Evolutionary conservation across 2,113 vertebrate species (phyloP).

Genomic region (Trematomus loennbergii): DNA sequence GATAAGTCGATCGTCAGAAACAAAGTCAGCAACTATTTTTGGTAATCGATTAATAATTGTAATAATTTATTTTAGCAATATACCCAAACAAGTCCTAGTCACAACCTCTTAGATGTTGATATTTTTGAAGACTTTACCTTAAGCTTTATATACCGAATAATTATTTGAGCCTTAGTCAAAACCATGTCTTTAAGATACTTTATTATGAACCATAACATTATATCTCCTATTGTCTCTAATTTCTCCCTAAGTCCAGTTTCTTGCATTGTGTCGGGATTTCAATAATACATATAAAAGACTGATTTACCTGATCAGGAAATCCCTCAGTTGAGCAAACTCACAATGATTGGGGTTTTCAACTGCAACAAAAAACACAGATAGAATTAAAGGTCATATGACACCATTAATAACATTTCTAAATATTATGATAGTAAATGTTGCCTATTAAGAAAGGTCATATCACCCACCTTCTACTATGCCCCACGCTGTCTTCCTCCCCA

Average conservation of each 20-base stretch:
- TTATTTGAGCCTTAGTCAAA: background rate
- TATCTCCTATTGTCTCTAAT: background rate
- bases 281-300: background rate
- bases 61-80: background rate
- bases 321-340: conserved; percentile 95
- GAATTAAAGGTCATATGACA: background rate
- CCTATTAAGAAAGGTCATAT: background rate
- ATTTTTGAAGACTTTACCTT: background rate
- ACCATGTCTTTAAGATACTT: background rate
- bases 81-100: background rate
- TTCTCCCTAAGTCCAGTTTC: background rate
- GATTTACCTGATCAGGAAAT: conserved; percentile 96
- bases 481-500: conserved; percentile 97
- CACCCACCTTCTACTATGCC: conserved; percentile 95
- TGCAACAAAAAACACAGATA: conserved; percentile 76
- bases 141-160: background rate
- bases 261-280: background rate
- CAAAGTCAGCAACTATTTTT: background rate
- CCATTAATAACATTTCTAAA: background rate
- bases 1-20: background rate
- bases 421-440: background rate
- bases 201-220: no score
- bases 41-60: background rate
- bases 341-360: conserved; percentile 98
- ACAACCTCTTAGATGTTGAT: background rate